These are phyloP conservation scores for Trochalopteron elliotii DNA, from an alignment of 2,113 vertebrate genomes.

Conservation along the genomic window DNA sequence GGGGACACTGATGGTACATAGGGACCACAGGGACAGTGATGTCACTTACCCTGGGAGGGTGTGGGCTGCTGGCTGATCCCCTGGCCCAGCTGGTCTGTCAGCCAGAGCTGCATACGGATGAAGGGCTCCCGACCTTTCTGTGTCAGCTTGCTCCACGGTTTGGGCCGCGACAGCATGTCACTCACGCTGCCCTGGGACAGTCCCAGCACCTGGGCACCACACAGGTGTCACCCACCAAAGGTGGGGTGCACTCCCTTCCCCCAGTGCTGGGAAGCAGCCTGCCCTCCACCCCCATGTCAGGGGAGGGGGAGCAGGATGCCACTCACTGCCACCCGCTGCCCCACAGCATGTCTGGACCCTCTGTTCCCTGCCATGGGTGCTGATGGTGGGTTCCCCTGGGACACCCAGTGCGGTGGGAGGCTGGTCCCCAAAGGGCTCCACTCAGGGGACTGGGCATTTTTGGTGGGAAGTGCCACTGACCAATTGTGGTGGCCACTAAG, in stretches of 20 bases:
- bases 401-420: neutral
- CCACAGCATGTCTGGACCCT: neutral
- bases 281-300: accelerated
- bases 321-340: neutral
- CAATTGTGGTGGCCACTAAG: neutral
- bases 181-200: constrained; percentile 98
- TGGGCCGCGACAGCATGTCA: constrained; percentile 96
- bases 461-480: neutral
- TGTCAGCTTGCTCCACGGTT: constrained; percentile 98
- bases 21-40: accelerated
- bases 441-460: neutral
- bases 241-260: accelerated
- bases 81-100: constrained; percentile 92
- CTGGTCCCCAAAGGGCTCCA: neutral
- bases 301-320: neutral
- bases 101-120: constrained; percentile 99
- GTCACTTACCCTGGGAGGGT: constrained; percentile 81
- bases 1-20: neutral
- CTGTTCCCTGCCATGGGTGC: neutral
- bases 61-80: constrained; percentile 79
- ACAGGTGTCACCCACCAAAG: accelerated
- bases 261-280: accelerated
- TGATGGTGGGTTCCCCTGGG: neutral
- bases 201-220: constrained; percentile 83
- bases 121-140: constrained; percentile 98